Percentiles rank a stretch among this genome's conserved stretches.
phyloP scores from a whole-genome alignment of 2,888 invertebrate genomes.

The Electrophaes corylata region DNA sequence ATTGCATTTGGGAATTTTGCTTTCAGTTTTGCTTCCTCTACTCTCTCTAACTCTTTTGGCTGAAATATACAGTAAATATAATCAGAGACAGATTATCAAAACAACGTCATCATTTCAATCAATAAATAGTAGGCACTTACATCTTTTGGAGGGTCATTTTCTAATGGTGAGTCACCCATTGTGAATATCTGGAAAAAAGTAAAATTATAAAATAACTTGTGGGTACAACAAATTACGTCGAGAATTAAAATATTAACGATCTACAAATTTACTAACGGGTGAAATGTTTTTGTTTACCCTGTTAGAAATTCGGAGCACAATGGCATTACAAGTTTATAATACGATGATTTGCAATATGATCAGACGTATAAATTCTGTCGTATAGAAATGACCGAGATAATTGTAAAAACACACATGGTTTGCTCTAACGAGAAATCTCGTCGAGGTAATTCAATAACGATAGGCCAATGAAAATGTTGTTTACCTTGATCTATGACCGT shows the following conservation, averaged over 20 bases:
- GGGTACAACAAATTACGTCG: constrained; percentile 8
- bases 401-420: constrained; percentile 41
- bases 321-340: background rate
- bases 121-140: constrained; percentile 62
- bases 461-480: constrained; percentile 50
- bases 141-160: constrained; percentile 76
- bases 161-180: constrained; percentile 75
- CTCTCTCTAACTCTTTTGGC: constrained; percentile 91
- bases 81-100: background rate
- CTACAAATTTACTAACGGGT: constrained; percentile 3
- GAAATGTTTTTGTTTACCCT: constrained; percentile 54
- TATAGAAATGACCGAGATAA: background rate
- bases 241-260: background rate
- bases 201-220: constrained; percentile 19
- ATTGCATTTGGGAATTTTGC: constrained; percentile 93
- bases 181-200: constrained; percentile 46
- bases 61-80: constrained; percentile 45
- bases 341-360: too few species aligned
- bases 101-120: background rate
- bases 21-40: constrained; percentile 96
- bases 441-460: constrained; percentile 43
- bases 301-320: constrained; percentile 3
- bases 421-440: constrained; percentile 24
- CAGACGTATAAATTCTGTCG: background rate
- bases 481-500: constrained; percentile 55